Evolutionary conservation across 2,113 vertebrate genomes (phyloP).

Genomic region (Atlantisia rogersi): DNA sequence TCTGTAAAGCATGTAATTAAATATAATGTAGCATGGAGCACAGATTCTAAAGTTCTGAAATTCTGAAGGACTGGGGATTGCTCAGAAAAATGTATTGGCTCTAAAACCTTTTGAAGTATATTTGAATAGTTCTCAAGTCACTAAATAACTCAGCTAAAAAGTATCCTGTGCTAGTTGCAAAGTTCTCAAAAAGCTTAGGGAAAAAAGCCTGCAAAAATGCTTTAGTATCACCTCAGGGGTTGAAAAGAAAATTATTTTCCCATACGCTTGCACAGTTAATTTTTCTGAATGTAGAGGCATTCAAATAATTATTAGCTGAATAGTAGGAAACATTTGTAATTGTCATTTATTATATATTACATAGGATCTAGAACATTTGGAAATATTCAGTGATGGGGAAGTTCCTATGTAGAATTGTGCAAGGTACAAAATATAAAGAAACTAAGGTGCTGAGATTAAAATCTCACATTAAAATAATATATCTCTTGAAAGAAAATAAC

Average conservation of each 20-base stretch:
- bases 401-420: background rate
- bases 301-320: constrained; percentile 35
- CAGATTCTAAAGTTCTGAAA: constrained; percentile 24
- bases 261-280: constrained; percentile 7
- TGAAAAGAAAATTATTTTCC: constrained; percentile 60
- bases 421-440: background rate
- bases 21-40: constrained; percentile 13
- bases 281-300: constrained; percentile 26
- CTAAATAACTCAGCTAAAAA: constrained; percentile 50
- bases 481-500: background rate
- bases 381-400: background rate
- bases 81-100: constrained; percentile 2
- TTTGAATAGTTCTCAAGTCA: constrained; percentile 32
- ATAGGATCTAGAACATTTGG: background rate
- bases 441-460: background rate
- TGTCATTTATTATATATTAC: background rate
- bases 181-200: constrained; percentile 18
- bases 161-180: background rate
- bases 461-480: background rate
- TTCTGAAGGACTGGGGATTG: background rate
- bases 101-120: constrained; percentile 41
- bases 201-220: constrained; percentile 34
- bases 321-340: constrained; percentile 22
- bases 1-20: constrained; percentile 43
- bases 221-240: constrained; percentile 26